Conservation (phyloP, 2,888 invertebrate genomes). For the Scaptomyza caliginosa region DNA sequence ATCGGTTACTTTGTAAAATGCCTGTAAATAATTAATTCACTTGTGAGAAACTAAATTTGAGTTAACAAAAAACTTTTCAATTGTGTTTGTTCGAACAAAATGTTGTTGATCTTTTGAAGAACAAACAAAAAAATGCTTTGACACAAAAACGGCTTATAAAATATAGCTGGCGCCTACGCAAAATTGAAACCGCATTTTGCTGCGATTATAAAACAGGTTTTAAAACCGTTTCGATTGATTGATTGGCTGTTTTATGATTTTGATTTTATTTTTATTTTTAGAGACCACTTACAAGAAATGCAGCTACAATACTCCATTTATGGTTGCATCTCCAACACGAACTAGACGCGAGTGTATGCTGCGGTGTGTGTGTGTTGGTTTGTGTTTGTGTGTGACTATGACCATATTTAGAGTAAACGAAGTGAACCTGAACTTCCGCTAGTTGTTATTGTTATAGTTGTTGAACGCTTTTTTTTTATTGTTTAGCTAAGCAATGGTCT, state of each 20-base stretch:
- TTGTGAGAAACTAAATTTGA: too few species aligned
- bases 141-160: neutral
- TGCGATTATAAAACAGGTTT: conserved; percentile 16
- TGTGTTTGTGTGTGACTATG: conserved; percentile 9
- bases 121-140: neutral
- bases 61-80: neutral
- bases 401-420: conserved; percentile 57
- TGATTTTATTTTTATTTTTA: too few species aligned
- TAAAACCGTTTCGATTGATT: conserved; percentile 33
- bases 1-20: neutral
- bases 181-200: conserved; percentile 1
- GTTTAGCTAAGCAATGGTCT: conserved; percentile 57
- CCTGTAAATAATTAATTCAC: neutral
- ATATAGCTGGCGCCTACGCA: conserved; percentile 19
- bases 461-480: neutral
- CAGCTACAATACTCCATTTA: conserved; percentile 41
- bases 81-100: neutral
- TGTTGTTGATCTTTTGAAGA: neutral
- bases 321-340: conserved; percentile 22
- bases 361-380: conserved; percentile 10
- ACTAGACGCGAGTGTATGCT: neutral
- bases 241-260: conserved; percentile 8
- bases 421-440: conserved; percentile 75
- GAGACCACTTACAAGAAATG: conserved; percentile 37
- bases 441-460: neutral